These are phyloP conservation scores for Amblyornis subalaris DNA, from an alignment of 2,113 vertebrate species.

Conservation along the genomic window DNA sequence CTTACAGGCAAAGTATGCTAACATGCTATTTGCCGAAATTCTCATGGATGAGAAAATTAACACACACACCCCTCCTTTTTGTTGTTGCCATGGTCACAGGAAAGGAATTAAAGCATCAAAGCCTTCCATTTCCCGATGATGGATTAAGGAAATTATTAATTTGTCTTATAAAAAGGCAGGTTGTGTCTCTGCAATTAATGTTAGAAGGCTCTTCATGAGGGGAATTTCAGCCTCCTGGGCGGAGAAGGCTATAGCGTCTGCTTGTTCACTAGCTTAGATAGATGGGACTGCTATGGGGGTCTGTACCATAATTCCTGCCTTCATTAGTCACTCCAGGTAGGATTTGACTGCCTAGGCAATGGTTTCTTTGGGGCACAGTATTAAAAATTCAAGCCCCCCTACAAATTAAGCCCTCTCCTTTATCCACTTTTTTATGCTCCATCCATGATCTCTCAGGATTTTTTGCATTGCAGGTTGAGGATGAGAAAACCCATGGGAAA, in stretches of 20 bases:
- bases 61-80: background rate
- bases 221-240: slow-evolving; percentile 58
- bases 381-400: slow-evolving; percentile 39
- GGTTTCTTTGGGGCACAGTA: slow-evolving; percentile 53
- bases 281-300: background rate
- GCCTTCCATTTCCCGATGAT: slow-evolving; percentile 47
- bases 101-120: slow-evolving; percentile 64
- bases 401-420: slow-evolving; percentile 29
- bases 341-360: slow-evolving; percentile 18
- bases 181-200: slow-evolving; percentile 49
- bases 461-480: background rate
- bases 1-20: background rate
- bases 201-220: slow-evolving; percentile 42
- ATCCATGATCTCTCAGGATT: background rate
- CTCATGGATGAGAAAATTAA: slow-evolving; percentile 52
- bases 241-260: slow-evolving; percentile 18
- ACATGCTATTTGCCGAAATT: slow-evolving; percentile 16
- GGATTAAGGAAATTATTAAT: slow-evolving; percentile 62
- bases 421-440: background rate
- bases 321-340: slow-evolving; percentile 38
- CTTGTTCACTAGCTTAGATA: slow-evolving; percentile 26
- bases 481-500: background rate
- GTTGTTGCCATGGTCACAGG: slow-evolving; percentile 65
- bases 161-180: slow-evolving; percentile 48
- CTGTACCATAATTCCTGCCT: slow-evolving; percentile 4